Percentiles rank a stretch among this genome's conserved stretches.
phyloP scores from a whole-genome alignment of 2,888 invertebrate genomes.

The Hermaeophaga mercurialis region DNA sequence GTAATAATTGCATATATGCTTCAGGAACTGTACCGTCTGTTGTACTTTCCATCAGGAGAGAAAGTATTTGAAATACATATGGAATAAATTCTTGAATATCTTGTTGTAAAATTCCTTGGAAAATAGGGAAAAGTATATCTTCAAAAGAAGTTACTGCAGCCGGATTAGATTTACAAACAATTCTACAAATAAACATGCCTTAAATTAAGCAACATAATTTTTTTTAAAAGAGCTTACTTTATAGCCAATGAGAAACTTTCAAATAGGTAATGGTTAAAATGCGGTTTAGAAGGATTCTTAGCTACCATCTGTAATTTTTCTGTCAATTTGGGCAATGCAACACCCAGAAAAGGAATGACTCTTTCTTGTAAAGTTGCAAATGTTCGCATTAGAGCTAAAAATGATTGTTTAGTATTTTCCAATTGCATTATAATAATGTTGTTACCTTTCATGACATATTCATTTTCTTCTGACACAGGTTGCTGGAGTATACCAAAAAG shows the following conservation, averaged over 20 bases:
- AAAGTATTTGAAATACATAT: conserved; percentile 97
- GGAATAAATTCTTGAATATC: conserved; percentile 98
- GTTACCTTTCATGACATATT: conserved; percentile 94
- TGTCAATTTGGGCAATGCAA: conserved; percentile 84
- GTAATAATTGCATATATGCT: conserved; percentile 87
- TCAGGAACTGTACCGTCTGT: conserved; percentile 68
- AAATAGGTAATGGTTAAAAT: conserved; percentile 98
- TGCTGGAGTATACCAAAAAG: conserved; percentile 77
- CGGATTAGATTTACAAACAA: conserved; percentile 83
- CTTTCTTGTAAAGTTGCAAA: conserved; percentile 81
- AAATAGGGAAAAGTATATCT: conserved; percentile 90
- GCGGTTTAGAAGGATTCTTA: conserved; percentile 94
- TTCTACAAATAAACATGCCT: conserved; percentile 62
- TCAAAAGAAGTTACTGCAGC: conserved; percentile 86
- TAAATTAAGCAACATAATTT: neutral
- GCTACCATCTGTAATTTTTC: conserved; percentile 81
- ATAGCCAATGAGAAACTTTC: conserved; percentile 90
- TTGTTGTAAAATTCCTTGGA: conserved; percentile 91
- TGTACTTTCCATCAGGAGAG: conserved; percentile 80
- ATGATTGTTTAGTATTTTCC: neutral
- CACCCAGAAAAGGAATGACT: conserved; percentile 78
- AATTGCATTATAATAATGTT: neutral
- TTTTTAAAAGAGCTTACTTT: too few relatives aligned
- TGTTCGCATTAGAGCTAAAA: conserved; percentile 85
- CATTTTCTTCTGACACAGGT: conserved; percentile 86